phyloP scores from a whole-genome alignment of 35 echinoderm and acorn worm genomes.

The Amphiura filiformis region DNA sequence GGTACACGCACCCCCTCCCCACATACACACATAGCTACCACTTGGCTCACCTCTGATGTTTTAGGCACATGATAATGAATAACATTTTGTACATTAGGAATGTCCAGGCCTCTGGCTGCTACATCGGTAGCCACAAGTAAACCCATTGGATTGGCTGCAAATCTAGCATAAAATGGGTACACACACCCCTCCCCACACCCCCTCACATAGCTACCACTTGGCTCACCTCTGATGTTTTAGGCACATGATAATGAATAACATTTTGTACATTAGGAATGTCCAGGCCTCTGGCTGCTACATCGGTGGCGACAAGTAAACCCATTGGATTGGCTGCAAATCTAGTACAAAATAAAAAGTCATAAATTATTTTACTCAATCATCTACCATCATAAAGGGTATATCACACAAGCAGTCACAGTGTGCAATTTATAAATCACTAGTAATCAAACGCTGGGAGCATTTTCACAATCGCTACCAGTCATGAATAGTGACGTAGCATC shows the following conservation, averaged over 20 bases:
- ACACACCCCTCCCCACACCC: too few species aligned
- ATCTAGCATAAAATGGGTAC: too few species aligned
- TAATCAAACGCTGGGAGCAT: too few species aligned
- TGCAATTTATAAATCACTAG: background rate
- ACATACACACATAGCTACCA: too few species aligned
- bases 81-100: slow-evolving; percentile 95
- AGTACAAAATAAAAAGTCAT: background rate
- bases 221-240: slow-evolving; percentile 95
- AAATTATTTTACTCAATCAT: background rate
- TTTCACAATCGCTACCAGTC: too few species aligned
- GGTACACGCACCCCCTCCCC: too few species aligned
- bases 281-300: slow-evolving; percentile 91
- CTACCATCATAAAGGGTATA: background rate
- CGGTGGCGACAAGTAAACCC: slow-evolving; percentile 85
- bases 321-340: slow-evolving; percentile 82
- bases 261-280: slow-evolving; percentile 96
- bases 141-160: slow-evolving; percentile 75
- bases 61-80: slow-evolving; percentile 95
- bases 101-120: slow-evolving; percentile 90
- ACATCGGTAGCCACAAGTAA: slow-evolving; percentile 93
- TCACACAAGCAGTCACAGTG: background rate
- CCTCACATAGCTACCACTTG: too few species aligned
- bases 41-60: slow-evolving; percentile 97
- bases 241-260: slow-evolving; percentile 97
- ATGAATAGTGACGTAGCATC: too few species aligned